These are phyloP conservation scores for Drosophila pseudoobscura DNA, from an alignment of 1,140 invertebrate genomes.

Conservation along the genomic window DNA sequence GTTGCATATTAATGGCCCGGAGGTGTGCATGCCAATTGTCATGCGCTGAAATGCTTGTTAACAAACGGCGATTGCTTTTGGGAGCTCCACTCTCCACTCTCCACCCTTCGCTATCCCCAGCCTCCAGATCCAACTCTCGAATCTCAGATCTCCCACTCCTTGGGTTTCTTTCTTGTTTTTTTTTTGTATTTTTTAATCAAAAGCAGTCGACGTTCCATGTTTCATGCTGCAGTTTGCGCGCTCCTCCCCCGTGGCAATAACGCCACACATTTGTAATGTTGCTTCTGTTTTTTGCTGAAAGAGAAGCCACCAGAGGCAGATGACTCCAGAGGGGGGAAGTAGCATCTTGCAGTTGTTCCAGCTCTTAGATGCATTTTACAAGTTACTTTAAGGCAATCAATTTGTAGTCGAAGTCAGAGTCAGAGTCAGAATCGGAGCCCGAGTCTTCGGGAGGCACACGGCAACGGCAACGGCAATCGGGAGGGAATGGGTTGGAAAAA, in stretches of 20 bases:
- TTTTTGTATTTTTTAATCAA: slow-evolving; percentile 69
- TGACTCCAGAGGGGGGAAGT: slow-evolving; percentile 4
- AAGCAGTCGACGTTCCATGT: slow-evolving; percentile 40
- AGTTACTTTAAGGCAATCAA: slow-evolving; percentile 82
- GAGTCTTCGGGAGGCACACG: no score
- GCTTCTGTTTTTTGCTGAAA: slow-evolving; percentile 72
- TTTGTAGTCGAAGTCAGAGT: slow-evolving; percentile 51
- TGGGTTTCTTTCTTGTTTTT: slow-evolving; percentile 12
- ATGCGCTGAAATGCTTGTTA: slow-evolving; percentile 82
- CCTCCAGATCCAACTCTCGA: not conserved
- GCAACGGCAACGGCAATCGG: no score
- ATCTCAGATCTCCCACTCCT: slow-evolving; percentile 44
- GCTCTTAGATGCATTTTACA: slow-evolving; percentile 75
- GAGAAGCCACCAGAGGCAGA: slow-evolving; percentile 36
- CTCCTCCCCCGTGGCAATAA: slow-evolving; percentile 80
- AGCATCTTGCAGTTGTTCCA: slow-evolving; percentile 8
- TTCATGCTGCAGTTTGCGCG: slow-evolving; percentile 37
- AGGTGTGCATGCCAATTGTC: slow-evolving; percentile 81
- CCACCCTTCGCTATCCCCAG: not conserved
- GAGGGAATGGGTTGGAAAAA: slow-evolving; percentile 56
- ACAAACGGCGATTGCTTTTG: slow-evolving; percentile 78
- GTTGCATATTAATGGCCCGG: slow-evolving; percentile 73
- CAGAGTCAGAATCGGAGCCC: no score
- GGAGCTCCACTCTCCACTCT: slow-evolving; percentile 9
- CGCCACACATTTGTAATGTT: slow-evolving; percentile 82